Evolutionary conservation across 2,888 invertebrate genomes (phyloP).

Genomic region (Diplolepis rosae): DNA sequence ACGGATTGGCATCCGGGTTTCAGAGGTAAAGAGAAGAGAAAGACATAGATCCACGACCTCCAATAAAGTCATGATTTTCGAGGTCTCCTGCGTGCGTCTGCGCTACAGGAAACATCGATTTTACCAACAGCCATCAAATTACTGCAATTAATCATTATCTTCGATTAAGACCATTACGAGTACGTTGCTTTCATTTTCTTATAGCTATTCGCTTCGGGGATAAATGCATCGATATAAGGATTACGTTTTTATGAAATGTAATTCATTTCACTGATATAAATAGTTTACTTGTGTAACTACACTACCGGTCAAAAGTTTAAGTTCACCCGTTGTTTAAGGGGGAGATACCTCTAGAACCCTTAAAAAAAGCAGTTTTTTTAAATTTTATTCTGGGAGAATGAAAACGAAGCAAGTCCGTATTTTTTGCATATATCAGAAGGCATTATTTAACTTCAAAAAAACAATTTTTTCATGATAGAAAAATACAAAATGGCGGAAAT

Average conservation of each 20-base stretch:
- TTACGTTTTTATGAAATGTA: background rate
- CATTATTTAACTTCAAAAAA: too few relatives aligned
- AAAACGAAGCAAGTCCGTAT: too few relatives aligned
- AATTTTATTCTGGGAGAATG: too few relatives aligned
- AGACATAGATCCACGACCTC: slow-evolving; percentile 11
- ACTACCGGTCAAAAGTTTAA: too few relatives aligned
- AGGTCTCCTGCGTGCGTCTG: background rate
- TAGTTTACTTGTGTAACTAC: too few relatives aligned
- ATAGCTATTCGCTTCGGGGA: background rate
- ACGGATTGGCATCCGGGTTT: slow-evolving; percentile 47
- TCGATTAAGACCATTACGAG: slow-evolving; percentile 1
- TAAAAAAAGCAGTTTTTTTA: too few relatives aligned
- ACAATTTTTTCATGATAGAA: too few relatives aligned
- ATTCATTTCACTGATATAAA: too few relatives aligned
- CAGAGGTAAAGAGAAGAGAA: slow-evolving; percentile 36
- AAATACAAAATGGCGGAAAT: too few relatives aligned
- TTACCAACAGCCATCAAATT: slow-evolving; percentile 5
- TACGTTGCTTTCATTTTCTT: background rate
- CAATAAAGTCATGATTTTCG: slow-evolving; percentile 18
- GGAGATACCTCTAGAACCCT: too few relatives aligned
- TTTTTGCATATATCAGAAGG: too few relatives aligned
- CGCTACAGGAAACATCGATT: background rate
- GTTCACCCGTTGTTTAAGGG: too few relatives aligned
- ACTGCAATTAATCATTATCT: slow-evolving; percentile 23
- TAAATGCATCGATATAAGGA: background rate